Conservation (phyloP, 2,797 vertebrate species). For the Potorous gilbertii region DNA sequence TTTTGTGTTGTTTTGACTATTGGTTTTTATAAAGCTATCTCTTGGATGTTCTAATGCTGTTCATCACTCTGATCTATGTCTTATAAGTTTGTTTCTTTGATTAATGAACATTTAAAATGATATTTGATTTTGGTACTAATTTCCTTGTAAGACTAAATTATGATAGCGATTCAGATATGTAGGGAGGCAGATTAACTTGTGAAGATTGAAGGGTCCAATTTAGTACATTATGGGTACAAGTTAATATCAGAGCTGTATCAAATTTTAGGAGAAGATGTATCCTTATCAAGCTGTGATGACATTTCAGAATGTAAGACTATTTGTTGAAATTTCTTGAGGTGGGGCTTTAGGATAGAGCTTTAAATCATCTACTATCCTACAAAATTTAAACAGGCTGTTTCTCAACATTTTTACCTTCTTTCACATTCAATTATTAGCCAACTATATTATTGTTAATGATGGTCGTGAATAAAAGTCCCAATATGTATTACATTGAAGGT, state of each 20-base stretch:
- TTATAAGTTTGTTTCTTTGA: constrained; percentile 25
- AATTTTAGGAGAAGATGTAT: background rate
- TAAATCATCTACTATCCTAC: constrained; percentile 12
- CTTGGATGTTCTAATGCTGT: constrained; percentile 29
- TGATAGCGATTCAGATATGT: background rate
- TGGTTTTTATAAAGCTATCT: constrained; percentile 12
- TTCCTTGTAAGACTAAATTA: constrained; percentile 43
- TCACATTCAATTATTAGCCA: background rate
- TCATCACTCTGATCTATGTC: constrained; percentile 17
- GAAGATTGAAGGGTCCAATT: background rate
- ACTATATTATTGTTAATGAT: background rate
- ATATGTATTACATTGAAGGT: background rate
- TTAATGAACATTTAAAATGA: constrained; percentile 29
- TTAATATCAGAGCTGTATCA: background rate
- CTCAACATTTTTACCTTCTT: background rate
- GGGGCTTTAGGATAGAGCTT: background rate
- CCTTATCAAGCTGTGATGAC: background rate
- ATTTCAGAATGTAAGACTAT: background rate
- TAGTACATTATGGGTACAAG: background rate
- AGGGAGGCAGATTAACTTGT: constrained; percentile 19
- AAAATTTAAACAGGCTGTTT: background rate
- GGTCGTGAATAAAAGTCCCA: background rate
- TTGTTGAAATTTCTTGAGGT: constrained; percentile 8
- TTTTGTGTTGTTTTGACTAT: constrained; percentile 17
- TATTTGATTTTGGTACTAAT: constrained; percentile 32